Conservation (phyloP, 2,888 invertebrate species). For the Xanthorhoe designata region DNA sequence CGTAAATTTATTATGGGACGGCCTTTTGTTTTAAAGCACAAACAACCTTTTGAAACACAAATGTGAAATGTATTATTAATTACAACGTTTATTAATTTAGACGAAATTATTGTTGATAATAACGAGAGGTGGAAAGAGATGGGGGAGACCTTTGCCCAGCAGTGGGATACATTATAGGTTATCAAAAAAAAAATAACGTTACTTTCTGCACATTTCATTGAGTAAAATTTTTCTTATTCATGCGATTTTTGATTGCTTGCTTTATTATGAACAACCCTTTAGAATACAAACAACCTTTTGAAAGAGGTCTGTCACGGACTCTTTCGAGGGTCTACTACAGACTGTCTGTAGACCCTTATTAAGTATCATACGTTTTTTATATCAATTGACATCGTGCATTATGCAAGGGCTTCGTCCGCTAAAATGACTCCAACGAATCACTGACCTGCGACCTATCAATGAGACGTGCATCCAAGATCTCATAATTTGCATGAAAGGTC, state of each 20-base stretch:
- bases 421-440: constrained; percentile 38
- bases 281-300: background rate
- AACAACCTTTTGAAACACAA: too few species aligned
- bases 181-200: too few species aligned
- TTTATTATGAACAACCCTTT: constrained; percentile 22
- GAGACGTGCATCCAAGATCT: constrained; percentile 23
- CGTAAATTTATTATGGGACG: constrained; percentile 30
- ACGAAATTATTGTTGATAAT: too few species aligned
- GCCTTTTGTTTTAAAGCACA: constrained; percentile 18
- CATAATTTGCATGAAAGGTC: constrained; percentile 20
- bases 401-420: constrained; percentile 34
- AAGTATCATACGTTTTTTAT: constrained; percentile 2
- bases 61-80: too few species aligned
- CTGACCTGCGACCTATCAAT: constrained; percentile 43
- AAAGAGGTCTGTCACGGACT: background rate
- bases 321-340: too few species aligned
- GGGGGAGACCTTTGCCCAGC: too few species aligned
- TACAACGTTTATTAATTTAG: too few species aligned
- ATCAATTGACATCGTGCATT: constrained; percentile 24
- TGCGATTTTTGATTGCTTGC: too few species aligned
- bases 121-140: too few species aligned
- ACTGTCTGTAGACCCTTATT: background rate
- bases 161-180: too few species aligned
- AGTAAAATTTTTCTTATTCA: too few species aligned
- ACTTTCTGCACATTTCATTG: too few species aligned